Evolutionary conservation across 2,113 vertebrate genomes (phyloP).

Genomic region (Chaetorhynchus papuensis): DNA sequence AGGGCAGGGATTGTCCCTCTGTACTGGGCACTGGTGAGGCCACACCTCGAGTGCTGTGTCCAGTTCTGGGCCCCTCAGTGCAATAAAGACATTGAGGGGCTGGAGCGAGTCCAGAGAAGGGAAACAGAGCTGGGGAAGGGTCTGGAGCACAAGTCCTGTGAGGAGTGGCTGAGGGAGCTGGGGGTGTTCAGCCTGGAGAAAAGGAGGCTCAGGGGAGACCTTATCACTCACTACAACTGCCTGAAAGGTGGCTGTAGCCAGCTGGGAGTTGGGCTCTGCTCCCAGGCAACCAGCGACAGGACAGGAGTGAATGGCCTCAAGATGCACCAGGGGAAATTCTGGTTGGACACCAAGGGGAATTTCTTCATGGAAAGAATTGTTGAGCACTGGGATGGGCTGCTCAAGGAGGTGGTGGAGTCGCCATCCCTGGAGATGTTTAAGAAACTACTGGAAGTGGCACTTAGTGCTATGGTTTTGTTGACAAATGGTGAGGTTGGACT

Average conservation of each 20-base stretch:
- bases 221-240: rapidly evolving
- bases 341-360: neutral
- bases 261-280: rapidly evolving
- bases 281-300: rapidly evolving
- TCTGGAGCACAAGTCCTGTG: neutral
- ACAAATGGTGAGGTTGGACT: neutral
- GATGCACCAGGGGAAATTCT: neutral
- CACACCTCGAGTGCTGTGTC: neutral
- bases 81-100: neutral
- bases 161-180: neutral
- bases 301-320: neutral
- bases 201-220: rapidly evolving
- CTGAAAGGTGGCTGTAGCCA: too few species aligned
- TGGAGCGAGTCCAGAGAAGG: neutral
- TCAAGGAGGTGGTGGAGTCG: neutral
- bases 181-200: neutral
- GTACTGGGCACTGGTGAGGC: neutral
- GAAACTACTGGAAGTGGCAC: neutral
- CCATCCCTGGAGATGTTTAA: neutral
- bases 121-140: rapidly evolving
- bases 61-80: neutral
- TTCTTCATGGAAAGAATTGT: neutral
- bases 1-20: neutral
- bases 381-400: neutral
- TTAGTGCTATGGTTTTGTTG: too few species aligned